Evolutionary conservation across 2,888 invertebrate genomes (phyloP).

Genomic region (Scaptomyza caliginosa): DNA sequence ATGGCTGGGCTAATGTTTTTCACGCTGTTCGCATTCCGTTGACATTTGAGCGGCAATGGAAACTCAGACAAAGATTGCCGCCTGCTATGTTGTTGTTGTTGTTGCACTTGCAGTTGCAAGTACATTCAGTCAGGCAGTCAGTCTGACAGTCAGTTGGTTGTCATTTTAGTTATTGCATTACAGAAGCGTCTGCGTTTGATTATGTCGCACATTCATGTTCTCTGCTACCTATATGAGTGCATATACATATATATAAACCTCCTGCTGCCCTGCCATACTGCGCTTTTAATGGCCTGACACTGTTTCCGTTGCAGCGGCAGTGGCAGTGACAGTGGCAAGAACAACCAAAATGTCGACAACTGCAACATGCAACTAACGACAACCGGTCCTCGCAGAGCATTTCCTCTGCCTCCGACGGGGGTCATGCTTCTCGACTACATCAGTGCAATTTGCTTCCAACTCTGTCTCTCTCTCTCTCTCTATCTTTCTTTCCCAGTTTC

Average conservation of each 20-base stretch:
- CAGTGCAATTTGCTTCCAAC: constrained; percentile 74
- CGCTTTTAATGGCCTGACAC: constrained; percentile 74
- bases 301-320: constrained; percentile 71
- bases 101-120: constrained; percentile 26
- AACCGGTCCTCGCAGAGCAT: constrained; percentile 33
- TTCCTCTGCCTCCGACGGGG: not conserved
- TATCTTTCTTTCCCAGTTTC: not conserved
- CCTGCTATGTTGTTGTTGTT: not conserved
- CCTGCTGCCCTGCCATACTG: constrained; percentile 13
- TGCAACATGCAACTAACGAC: constrained; percentile 73
- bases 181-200: constrained; percentile 73
- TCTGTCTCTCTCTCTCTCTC: constrained; percentile 14
- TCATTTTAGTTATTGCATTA: constrained; percentile 78
- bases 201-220: constrained; percentile 67
- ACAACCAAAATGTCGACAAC: constrained; percentile 55
- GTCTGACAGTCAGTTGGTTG: constrained; percentile 30
- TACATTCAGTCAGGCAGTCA: too few relatives aligned
- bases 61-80: not conserved
- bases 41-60: constrained; percentile 46
- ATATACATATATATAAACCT: not conserved
- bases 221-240: constrained; percentile 41
- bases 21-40: constrained; percentile 65
- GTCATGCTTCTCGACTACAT: constrained; percentile 35
- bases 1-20: constrained; percentile 71
- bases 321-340: constrained; percentile 14